These are phyloP conservation scores for Oopsacas minuta DNA, from an alignment of 37 sponge, comb jelly and placozoan genomes.

Conservation along the genomic window DNA sequence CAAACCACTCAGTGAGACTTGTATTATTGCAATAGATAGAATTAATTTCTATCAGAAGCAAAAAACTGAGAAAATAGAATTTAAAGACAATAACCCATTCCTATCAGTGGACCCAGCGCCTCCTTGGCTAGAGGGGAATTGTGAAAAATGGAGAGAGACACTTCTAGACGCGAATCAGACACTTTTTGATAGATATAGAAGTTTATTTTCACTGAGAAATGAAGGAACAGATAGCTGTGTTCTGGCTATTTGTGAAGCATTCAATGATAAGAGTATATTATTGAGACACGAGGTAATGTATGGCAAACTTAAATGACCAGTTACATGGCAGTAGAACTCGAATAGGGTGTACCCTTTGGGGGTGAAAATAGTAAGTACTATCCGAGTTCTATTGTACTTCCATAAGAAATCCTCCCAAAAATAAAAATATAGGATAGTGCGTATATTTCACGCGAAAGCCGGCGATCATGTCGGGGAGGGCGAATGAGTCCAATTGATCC, in stretches of 20 bases:
- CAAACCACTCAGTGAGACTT: slow-evolving; percentile 67
- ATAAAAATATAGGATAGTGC: too few relatives aligned
- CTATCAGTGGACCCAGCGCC: slow-evolving; percentile 97
- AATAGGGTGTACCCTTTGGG: too few relatives aligned
- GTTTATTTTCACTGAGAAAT: slow-evolving; percentile 84
- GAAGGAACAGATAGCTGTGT: slow-evolving; percentile 47
- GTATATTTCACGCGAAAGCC: too few relatives aligned
- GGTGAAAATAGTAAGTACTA: too few relatives aligned
- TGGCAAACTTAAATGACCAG: too few relatives aligned
- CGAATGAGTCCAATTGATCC: too few relatives aligned
- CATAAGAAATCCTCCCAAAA: too few relatives aligned
- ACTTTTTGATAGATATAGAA: slow-evolving; percentile 75
- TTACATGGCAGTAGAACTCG: too few relatives aligned
- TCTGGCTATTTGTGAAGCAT: slow-evolving; percentile 38
- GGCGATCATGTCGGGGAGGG: too few relatives aligned
- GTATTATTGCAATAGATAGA: slow-evolving; percentile 54
- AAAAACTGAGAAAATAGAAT: slow-evolving; percentile 21
- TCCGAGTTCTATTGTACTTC: too few relatives aligned
- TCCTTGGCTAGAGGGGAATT: slow-evolving; percentile 34
- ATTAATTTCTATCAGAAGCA: slow-evolving; percentile 34
- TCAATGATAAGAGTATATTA: slow-evolving; percentile 60
- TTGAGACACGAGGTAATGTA: slow-evolving; percentile 91
- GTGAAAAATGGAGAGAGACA: slow-evolving; percentile 33
- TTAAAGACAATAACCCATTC: slow-evolving; percentile 45
- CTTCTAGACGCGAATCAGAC: slow-evolving; percentile 35